Percentiles rank a stretch among this genome's conserved stretches.
Conservation (phyloP, 2,797 vertebrate genomes). For the Prionace glauca region DNA sequence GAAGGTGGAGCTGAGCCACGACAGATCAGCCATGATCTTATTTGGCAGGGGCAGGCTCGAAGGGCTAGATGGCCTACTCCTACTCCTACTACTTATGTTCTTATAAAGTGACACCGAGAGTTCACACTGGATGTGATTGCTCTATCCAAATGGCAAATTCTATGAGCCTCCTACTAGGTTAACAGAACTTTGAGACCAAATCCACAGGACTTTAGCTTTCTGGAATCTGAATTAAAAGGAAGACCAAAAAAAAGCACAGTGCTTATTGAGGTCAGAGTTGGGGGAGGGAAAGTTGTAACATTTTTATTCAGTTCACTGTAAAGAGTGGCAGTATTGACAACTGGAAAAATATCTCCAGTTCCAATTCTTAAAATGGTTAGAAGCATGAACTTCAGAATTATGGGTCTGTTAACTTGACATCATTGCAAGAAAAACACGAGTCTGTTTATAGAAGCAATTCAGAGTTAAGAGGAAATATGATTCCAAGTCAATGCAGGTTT, state of each 20-base stretch:
- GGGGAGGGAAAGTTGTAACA: neutral
- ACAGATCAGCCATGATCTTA: too few species aligned
- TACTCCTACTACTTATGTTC: too few species aligned
- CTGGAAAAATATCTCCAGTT: neutral
- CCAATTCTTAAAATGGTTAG: neutral
- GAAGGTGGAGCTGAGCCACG: too few species aligned
- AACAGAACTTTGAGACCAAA: neutral
- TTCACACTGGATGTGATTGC: neutral
- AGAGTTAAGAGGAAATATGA: conserved; percentile 16
- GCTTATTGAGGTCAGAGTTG: neutral
- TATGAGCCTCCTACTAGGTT: neutral
- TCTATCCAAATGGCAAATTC: neutral
- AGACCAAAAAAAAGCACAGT: neutral
- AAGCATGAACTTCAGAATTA: neutral
- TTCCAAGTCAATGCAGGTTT: neutral
- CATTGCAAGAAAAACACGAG: neutral
- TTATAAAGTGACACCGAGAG: neutral
- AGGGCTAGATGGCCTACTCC: too few species aligned
- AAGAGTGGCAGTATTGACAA: neutral
- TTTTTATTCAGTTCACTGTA: neutral
- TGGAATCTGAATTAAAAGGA: neutral
- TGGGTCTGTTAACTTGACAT: neutral
- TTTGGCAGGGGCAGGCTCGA: too few species aligned
- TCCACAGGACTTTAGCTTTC: neutral
- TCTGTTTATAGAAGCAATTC: conserved; percentile 24